Evolutionary conservation across 1,140 invertebrate genomes (phyloP), one percentile per base, ranked within the genome.

Genomic region (Anoplophora glabripennis): DNA sequence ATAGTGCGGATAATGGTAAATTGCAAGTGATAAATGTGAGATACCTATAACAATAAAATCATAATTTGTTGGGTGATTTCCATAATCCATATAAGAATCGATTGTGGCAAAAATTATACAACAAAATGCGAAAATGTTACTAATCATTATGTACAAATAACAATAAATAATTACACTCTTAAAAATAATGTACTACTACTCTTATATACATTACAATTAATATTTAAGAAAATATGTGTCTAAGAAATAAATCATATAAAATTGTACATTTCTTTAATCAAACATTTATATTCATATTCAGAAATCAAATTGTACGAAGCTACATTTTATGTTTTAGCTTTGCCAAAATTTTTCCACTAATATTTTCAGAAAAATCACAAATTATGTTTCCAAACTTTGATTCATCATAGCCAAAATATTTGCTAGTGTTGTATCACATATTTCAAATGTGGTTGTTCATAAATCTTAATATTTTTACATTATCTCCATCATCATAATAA

Each of bases 121-220:
- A n/a, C 11, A 18, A 46, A 46, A 18, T 28, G 11, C 11, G 11
- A 46, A 46, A 28, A 46, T 7, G 28, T 21, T 17, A 42, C n/a
- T 42, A 18, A 46, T 3, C n/a, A 15, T 21, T 46, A 46, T 46
- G 17, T 46, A 46, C 44, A 46, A 46, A 46, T 46, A 15, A 42
- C 44, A 46, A 46, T 46, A 46, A 46, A 46, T 46, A 44, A 18
- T 17, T 44, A 46, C 15, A 46, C 17, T n/a, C 44, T 46, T 46
- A 46, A 15, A 46, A 8, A 46, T 46, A 2, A 46, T 18, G 28
- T 46, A 46, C 15, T 46, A 18, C 44, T n/a, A 46, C 17, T 28
- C 21, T 28, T 28, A 28, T 28, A 28, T 28, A 21, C 28, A 21
- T 21, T 46, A 46, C 18, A 46, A 17, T 21, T 46, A 21, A 11